Base-by-base conservation (phyloP, 2,113 vertebrate species). In the Ceyx cyanopectus region DNA sequence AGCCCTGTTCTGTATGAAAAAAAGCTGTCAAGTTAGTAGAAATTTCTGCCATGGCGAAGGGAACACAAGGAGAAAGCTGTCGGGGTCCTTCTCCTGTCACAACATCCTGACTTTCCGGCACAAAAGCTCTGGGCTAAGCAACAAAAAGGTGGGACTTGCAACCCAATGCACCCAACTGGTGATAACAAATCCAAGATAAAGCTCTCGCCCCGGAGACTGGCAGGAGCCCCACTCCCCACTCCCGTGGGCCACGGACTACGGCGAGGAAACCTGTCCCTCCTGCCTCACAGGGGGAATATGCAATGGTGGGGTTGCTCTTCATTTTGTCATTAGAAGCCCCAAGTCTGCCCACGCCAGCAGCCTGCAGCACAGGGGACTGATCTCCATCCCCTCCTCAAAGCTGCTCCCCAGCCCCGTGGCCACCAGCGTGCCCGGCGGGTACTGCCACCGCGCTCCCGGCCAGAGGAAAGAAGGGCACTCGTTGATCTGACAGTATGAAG, bases 1-100 rank as follows among this genome's bases (percentile, higher is more conserved):
- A 97, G 93, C 87, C 81, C 85, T 97, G 92, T 96, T 96, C 82
- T 83, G 89, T 76, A 97, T 32, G 91, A 60, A 96, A 87, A 89
- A 91, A 96, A 93, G 87, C 79, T 91, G 85, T 96, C 87, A 96
- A 94, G 96, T 63, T 45, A 95, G 92, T 90, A 97, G 84, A 70
- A 85, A 83, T 84, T 93, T 95, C 76, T 95, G 97, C 94, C 88
- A 61, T 2, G 91, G 82, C 8, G 7, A 97, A 89, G 87, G 87
- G 92, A 96, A 93, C 82, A 80, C 7, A 46, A 84, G 92, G 89
- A 97, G 88, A 96, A 96, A 91, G 84, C 56, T 69, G 91, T 91
- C 82, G 87, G 83, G 93, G 58, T 82, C 94, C 66, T 50, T 87
- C 90, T 84, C 93, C 94, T 5, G 7, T 6, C 82, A 92, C 73